Evolutionary conservation across 2,113 vertebrate genomes (phyloP).

Genomic region (zebrafish (Danio rerio)): DNA sequence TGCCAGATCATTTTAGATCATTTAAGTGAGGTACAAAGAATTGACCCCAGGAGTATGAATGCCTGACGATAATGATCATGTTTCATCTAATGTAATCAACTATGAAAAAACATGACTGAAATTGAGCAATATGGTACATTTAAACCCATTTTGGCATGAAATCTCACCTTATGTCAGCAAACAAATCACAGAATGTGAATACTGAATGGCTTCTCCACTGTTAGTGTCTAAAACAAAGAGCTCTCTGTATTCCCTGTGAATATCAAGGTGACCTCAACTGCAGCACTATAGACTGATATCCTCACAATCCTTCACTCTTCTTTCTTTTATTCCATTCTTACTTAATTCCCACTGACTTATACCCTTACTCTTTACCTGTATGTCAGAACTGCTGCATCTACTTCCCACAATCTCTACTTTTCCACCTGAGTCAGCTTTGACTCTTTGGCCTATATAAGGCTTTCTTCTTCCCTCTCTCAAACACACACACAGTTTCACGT

Average conservation of each 20-base stretch:
- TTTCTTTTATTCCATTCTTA: conserved; percentile 14
- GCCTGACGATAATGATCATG: too few relatives aligned
- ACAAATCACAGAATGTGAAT: neutral
- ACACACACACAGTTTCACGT: neutral
- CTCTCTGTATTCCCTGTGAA: neutral
- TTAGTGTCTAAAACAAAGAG: neutral
- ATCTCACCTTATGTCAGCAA: neutral
- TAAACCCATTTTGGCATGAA: neutral
- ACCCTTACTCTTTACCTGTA: neutral
- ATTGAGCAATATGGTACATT: neutral
- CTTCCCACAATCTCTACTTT: conserved; percentile 13
- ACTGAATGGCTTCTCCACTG: neutral
- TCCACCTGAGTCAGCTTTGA: conserved; percentile 19
- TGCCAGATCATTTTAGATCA: too few relatives aligned
- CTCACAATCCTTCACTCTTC: neutral
- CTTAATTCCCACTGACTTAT: neutral
- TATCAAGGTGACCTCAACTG: conserved; percentile 52
- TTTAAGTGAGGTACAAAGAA: too few relatives aligned
- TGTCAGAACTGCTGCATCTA: neutral
- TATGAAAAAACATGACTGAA: neutral
- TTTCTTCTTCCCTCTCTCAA: conserved; percentile 1
- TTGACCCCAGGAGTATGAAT: too few relatives aligned
- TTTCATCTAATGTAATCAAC: too few relatives aligned
- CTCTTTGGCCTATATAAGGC: conserved; percentile 54
- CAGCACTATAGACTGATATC: conserved; percentile 24